A percentile compares a stretch with the other conserved stretches of the same genome.
Conservation (phyloP, 2,113 vertebrate genomes). For the Pyrgilauda ruficollis region DNA sequence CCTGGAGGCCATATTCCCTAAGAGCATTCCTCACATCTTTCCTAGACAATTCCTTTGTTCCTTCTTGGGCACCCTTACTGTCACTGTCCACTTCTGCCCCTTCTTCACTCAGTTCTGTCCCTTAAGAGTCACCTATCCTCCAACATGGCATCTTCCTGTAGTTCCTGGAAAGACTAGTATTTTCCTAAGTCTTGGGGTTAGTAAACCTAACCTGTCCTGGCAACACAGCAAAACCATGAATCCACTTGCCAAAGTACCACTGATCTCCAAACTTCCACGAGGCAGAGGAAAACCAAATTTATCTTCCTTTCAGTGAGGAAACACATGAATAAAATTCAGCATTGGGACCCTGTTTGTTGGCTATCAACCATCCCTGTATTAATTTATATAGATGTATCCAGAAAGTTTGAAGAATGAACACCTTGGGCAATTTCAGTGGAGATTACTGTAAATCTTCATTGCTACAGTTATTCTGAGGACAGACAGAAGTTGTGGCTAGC, state of each 20-base stretch:
- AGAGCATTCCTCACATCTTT: background rate
- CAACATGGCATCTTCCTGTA: background rate
- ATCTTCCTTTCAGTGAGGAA: background rate
- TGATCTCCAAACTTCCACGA: background rate
- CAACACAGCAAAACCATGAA: background rate
- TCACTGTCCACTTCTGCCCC: background rate
- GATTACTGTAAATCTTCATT: background rate
- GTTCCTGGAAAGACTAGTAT: background rate
- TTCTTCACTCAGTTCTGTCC: background rate
- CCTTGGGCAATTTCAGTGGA: slow-evolving; percentile 7
- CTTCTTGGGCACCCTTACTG: background rate
- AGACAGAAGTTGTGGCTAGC: background rate
- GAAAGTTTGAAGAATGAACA: background rate
- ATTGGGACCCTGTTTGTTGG: background rate
- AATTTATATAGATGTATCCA: background rate
- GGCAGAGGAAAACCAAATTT: background rate
- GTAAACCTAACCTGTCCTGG: background rate
- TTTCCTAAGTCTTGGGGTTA: background rate
- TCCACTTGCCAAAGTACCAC: background rate
- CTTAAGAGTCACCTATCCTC: background rate
- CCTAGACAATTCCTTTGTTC: background rate
- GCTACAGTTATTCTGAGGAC: background rate
- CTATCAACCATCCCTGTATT: background rate
- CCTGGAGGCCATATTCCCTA: background rate
- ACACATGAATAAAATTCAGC: background rate